These are phyloP conservation scores for Carcharodon carcharias DNA, from an alignment of 2,797 vertebrate species.

Conservation along the genomic window DNA sequence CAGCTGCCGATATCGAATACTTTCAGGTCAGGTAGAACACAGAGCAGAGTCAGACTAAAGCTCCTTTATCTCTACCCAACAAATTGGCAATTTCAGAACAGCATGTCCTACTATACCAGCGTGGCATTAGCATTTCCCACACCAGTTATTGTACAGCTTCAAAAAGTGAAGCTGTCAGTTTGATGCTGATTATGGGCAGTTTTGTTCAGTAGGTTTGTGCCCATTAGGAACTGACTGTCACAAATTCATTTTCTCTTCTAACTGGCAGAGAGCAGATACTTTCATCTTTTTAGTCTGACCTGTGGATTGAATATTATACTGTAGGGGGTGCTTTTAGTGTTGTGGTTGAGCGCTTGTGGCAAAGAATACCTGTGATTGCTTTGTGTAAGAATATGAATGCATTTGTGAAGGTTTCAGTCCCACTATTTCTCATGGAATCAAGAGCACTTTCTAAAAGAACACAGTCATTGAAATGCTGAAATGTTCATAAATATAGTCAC, in stretches of 20 bases:
- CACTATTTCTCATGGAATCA: not conserved
- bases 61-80: not conserved
- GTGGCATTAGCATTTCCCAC: not conserved
- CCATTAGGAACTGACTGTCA: not conserved
- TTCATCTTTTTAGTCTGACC: not conserved
- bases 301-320: not conserved
- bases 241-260: not conserved
- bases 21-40: not conserved
- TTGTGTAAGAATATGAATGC: not conserved
- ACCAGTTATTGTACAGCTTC: not conserved
- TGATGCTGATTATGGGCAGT: not conserved
- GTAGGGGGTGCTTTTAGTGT: not conserved
- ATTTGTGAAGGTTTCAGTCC: not conserved
- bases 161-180: not conserved
- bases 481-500: not conserved
- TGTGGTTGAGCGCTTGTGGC: not conserved
- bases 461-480: not conserved
- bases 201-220: not conserved
- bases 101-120: not conserved
- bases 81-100: not conserved
- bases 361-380: conserved; percentile 14
- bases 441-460: not conserved
- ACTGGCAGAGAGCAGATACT: not conserved
- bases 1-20: not conserved
- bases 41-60: not conserved